Percentiles rank a stretch among this genome's conserved stretches.
phyloP scores from a whole-genome alignment of 2,113 vertebrate species.

The Nicator chloris region DNA sequence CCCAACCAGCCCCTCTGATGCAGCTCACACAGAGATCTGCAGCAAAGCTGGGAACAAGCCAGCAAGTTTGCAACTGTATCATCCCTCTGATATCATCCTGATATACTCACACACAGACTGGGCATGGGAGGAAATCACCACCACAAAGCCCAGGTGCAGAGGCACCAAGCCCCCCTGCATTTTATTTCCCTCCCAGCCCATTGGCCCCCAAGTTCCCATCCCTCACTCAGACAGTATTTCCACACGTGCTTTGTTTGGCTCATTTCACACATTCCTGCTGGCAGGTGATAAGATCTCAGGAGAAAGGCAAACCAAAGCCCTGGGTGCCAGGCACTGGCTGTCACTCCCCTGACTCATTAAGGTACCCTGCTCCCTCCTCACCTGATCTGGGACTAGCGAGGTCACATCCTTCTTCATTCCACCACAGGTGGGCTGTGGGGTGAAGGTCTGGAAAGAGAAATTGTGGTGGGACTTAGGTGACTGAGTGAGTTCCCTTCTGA shows the following conservation, averaged over 20 bases:
- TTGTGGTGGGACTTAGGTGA: accelerated
- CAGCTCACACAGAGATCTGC: accelerated
- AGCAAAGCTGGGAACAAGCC: not conserved
- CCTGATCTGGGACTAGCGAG: not conserved
- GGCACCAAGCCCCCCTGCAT: not conserved
- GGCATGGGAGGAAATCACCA: not conserved
- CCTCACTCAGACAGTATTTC: not conserved
- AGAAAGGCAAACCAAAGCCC: slow-evolving; percentile 25
- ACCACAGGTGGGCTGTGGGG: accelerated
- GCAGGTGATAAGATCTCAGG: slow-evolving; percentile 30
- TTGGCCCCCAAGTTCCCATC: not conserved
- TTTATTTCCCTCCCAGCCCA: not conserved
- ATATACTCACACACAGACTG: not conserved
- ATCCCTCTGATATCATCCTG: not conserved
- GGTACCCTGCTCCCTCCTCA: not conserved
- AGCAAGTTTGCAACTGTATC: accelerated
- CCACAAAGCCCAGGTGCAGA: not conserved
- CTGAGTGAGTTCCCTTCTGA: not conserved
- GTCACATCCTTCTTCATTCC: not conserved
- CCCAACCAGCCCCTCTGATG: not conserved
- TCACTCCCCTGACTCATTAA: not conserved
- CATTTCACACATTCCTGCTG: slow-evolving; percentile 1
- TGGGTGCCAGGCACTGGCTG: not conserved
- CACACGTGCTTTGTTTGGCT: slow-evolving; percentile 15
- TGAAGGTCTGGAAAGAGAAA: not conserved